These are phyloP conservation scores for Plebejus anna DNA, from an alignment of 2,888 invertebrate species.

Conservation along the genomic window DNA sequence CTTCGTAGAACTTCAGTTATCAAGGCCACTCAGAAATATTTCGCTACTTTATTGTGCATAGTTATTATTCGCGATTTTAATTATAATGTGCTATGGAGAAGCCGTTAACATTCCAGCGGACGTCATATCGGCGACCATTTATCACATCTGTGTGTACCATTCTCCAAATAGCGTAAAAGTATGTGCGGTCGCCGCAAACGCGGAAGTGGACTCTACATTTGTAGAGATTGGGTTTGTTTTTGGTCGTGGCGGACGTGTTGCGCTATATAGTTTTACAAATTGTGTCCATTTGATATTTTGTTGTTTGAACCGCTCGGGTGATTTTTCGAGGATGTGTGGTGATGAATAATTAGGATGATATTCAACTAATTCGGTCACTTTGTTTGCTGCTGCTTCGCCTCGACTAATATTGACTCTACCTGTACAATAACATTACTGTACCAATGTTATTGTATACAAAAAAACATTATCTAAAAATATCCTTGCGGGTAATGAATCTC, in stretches of 20 bases:
- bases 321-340: constrained; percentile 12
- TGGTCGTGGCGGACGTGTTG: background rate
- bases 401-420: background rate
- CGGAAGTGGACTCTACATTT: constrained; percentile 2
- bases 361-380: background rate
- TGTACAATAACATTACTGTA: background rate
- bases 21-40: constrained; percentile 22
- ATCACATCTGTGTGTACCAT: constrained; percentile 25
- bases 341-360: constrained; percentile 12
- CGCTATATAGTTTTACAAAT: constrained; percentile 21
- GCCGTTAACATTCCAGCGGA: constrained; percentile 26
- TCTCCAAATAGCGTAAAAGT: constrained; percentile 27
- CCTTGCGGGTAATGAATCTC: background rate
- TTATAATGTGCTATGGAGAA: constrained; percentile 23
- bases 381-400: background rate
- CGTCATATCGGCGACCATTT: constrained; percentile 24
- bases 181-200: background rate
- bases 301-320: constrained; percentile 4
- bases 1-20: constrained; percentile 15
- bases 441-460: background rate
- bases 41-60: constrained; percentile 26
- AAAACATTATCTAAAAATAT: background rate
- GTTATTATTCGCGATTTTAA: constrained; percentile 27
- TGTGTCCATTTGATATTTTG: constrained; percentile 15
- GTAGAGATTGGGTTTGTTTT: background rate